Evolutionary conservation across 2,888 invertebrate genomes (phyloP).

Genomic region (Acronicta psi): DNA sequence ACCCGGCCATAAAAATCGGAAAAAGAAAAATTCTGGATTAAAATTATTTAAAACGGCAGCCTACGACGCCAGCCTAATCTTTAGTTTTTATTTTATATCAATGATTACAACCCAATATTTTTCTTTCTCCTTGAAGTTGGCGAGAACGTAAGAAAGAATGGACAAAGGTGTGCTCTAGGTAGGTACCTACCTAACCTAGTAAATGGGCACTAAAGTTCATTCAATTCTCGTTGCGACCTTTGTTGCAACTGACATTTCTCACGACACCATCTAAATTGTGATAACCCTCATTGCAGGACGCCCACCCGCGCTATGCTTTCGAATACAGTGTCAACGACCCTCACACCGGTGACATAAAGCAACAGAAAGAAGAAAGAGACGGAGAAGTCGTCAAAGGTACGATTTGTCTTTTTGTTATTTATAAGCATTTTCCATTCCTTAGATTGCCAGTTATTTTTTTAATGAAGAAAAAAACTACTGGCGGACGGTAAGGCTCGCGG

Average conservation of each 20-base stretch:
- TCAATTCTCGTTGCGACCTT: conserved; percentile 59
- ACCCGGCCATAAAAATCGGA: too few relatives aligned
- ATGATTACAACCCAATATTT: too few relatives aligned
- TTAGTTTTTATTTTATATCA: too few relatives aligned
- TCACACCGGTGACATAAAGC: conserved; percentile 92
- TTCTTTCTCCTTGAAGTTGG: too few relatives aligned
- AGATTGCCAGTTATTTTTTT: too few relatives aligned
- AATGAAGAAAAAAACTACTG: too few relatives aligned
- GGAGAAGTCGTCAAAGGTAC: conserved; percentile 92
- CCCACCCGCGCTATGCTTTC: conserved; percentile 92
- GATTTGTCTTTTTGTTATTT: neutral
- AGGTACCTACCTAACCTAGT: conserved; percentile 30
- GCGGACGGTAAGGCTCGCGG: too few relatives aligned
- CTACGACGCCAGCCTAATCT: too few relatives aligned
- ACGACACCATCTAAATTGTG: conserved; percentile 65
- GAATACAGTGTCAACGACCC: conserved; percentile 93
- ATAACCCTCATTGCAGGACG: conserved; percentile 83
- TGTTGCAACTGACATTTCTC: conserved; percentile 66
- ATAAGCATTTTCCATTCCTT: too few relatives aligned
- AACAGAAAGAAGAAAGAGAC: conserved; percentile 92
- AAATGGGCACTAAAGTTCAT: conserved; percentile 54
- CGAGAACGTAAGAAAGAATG: too few relatives aligned
- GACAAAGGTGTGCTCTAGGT: conserved; percentile 9
- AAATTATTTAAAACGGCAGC: too few relatives aligned
- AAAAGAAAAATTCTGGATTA: too few relatives aligned